Evolutionary conservation across 2,888 invertebrate species (phyloP), one percentile per base, ranked within the genome.

Genomic region (Atrina japonica): DNA sequence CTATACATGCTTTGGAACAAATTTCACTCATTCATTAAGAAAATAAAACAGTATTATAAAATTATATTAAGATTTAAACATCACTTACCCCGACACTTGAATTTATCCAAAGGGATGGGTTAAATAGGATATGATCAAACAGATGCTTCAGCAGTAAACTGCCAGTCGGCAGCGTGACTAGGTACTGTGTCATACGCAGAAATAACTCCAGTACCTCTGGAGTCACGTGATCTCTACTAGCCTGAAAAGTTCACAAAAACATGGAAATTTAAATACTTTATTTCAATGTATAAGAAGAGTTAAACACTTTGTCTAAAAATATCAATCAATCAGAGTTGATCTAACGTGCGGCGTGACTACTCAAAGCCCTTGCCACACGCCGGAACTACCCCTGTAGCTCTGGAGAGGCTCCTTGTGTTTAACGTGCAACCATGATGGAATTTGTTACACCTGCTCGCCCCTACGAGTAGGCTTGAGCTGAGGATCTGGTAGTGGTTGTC

Each of bases 101-200:
- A 92, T 99, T 97, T 88, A 99, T 98, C 99, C 99, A 99, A 76
- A 99, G 93, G 35, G 97, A 97, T 9, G 99, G 99, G 93, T 99
- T 99, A 94, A 99, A 99, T 81, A 99, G 94, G 72, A 99, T 96
- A 93, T 99, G 98, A 92, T 99, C 99, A 93, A 99, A 93, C 85
- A 99, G 94, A 95, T 99, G 97, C 80, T 92, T 92, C 59, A 93
- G 88, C 7, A 91, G 82, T 0, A 86, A 78, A 11, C 86, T 86
- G 16, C 89, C 89, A 14, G 84, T 81, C 0, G 88, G 88, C 47
- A 88, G 77, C 30, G 81, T 80, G 16, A 90, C 89, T 35, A 91
- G 80, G 74, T 84, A 88, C 76, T 91, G 89, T 18, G 91, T 91
- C 79, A 92, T 83, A 52, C 85, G 84, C 50, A 91, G 84, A 75